Base-by-base conservation (phyloP, 2,888 invertebrate genomes). In the Polydesmus complanatus region DNA sequence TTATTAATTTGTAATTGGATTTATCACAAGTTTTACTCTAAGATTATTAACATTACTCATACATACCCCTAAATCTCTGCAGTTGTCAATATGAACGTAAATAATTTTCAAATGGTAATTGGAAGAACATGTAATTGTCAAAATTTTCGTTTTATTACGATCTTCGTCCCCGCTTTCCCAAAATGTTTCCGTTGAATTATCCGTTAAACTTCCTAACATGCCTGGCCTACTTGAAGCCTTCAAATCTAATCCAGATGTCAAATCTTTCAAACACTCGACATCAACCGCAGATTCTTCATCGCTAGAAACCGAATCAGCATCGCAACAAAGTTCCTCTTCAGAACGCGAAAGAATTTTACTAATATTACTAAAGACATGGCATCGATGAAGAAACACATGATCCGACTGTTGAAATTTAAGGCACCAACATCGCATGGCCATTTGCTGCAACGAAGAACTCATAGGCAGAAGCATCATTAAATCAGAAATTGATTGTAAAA, bases 101-200 rank as follows among this genome's bases (percentile, higher is more conserved):
- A 96, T 76, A 66, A 89, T 79, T 64, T 81, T 80, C 0, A 89
- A 86, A 59, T 80, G 78, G 51, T 83, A 79, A 62, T 81, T 79
- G 62, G 82, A 79, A 64, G 80, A 73, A 66, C 81, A 82, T 1
- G 79, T 78, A 22, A 88, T 77, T 60, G 86, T 88, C 27, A 93
- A 81, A 69, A 84, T 84, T 75, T 95, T 94, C 25, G 89, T 85
- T 73, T 92, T 91, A 73, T 92, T 93, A 61, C 78, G 73, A 75
- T 97, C 96, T 70, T 96, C 96, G 69, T 96, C 96, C 0, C 94
- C 95, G 48, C 94, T 94, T 76, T 97, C 97, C 97, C 97, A 97
- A 76, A 97, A 97, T 0, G 97, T 97, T 73, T 97, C 97, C 0
- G 95, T 94, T 3, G 92, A 92, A 69, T 87, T 88, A 72, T 97